phyloP scores from a whole-genome alignment of 1,140 invertebrate genomes.

The Portunus trituberculatus region DNA sequence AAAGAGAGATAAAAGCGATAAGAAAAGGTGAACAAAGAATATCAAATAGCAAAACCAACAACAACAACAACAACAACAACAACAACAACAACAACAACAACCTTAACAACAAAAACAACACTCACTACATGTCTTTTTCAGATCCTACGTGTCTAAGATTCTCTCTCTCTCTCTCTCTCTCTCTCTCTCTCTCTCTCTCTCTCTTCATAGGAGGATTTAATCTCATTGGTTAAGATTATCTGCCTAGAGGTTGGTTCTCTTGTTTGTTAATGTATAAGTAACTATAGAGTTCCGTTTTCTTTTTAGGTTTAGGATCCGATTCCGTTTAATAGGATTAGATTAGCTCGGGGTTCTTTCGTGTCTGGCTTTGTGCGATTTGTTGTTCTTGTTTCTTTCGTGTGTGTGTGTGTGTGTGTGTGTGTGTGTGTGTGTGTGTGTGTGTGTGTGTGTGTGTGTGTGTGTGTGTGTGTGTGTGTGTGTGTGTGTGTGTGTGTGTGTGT shows the following conservation, averaged over 20 bases:
- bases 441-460: background rate
- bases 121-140: no score
- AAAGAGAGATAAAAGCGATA: no score
- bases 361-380: no score
- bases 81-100: no score
- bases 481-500: background rate
- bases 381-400: background rate
- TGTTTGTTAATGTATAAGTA: background rate
- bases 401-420: background rate
- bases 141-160: no score
- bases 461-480: background rate
- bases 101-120: no score
- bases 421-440: background rate
- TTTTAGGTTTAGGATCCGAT: no score
- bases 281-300: no score
- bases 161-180: constrained; percentile 17
- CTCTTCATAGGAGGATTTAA: background rate
- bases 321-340: no score
- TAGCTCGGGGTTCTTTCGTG: no score
- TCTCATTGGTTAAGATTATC: background rate
- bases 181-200: background rate
- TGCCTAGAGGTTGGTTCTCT: background rate
- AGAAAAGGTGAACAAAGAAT: no score
- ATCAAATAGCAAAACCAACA: background rate
- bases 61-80: no score